Percentiles rank a stretch among this genome's conserved stretches.
Evolutionary conservation across 2,797 vertebrate species (phyloP).

Genomic region (Leucoraja ocellata): DNA sequence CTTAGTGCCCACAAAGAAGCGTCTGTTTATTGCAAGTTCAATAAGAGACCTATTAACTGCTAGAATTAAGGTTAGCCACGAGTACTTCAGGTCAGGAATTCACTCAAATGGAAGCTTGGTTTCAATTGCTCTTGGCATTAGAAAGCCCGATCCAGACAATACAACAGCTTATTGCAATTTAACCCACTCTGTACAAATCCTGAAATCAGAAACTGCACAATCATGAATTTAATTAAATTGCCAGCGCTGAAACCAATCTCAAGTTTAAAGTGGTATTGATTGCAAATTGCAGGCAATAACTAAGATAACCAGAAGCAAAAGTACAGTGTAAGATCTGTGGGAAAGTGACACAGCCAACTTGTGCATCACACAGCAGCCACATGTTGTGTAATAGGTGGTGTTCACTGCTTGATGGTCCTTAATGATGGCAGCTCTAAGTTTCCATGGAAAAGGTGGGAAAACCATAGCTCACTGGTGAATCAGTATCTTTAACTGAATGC

Average conservation of each 20-base stretch:
- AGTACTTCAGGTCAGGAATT: neutral
- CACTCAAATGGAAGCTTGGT: neutral
- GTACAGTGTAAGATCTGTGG: neutral
- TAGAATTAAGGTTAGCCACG: neutral
- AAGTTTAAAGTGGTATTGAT: slow-evolving; percentile 24
- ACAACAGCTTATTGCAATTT: slow-evolving; percentile 4
- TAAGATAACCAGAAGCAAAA: neutral
- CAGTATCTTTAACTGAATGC: neutral
- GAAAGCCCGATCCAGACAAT: neutral
- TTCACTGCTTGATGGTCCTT: neutral
- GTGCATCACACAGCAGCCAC: neutral
- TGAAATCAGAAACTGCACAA: neutral
- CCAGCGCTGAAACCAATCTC: neutral
- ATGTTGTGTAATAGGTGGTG: neutral
- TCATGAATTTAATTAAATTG: slow-evolving; percentile 26
- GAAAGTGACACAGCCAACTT: neutral
- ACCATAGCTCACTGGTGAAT: neutral
- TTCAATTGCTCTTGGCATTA: neutral
- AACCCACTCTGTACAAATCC: neutral
- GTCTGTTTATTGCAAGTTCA: neutral
- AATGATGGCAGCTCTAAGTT: neutral
- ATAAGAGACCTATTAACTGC: neutral
- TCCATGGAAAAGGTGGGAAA: neutral
- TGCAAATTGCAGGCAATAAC: slow-evolving; percentile 12
- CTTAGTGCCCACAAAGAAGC: neutral